phyloP scores from a whole-genome alignment of 2,113 vertebrate species.

The Etheostoma cragini region DNA sequence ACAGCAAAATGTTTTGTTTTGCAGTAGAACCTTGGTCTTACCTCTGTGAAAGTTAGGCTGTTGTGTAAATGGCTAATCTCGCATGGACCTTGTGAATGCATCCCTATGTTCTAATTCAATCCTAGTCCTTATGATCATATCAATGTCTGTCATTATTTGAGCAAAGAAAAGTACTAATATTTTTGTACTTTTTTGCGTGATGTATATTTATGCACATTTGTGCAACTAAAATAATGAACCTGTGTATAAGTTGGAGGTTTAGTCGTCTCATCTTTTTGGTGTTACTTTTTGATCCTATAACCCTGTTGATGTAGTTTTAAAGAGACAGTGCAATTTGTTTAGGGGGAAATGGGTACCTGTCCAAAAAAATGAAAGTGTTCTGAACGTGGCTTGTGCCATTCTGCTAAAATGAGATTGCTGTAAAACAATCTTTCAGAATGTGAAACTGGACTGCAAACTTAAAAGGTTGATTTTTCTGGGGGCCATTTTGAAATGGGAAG shows the following conservation, averaged over 20 bases:
- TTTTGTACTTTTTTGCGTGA: conserved; percentile 80
- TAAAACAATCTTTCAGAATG: conserved; percentile 80
- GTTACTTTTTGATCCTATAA: conserved; percentile 80
- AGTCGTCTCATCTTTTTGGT: conserved; percentile 80
- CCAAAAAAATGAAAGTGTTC: conserved; percentile 62
- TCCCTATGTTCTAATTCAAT: conserved; percentile 74
- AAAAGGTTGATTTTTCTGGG: conserved; percentile 61
- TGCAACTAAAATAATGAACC: conserved; percentile 83
- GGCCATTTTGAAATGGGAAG: conserved; percentile 70
- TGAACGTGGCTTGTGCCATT: conserved; percentile 71
- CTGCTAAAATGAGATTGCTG: conserved; percentile 81
- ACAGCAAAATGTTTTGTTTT: conserved; percentile 74
- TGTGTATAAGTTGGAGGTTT: conserved; percentile 84
- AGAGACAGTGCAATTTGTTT: conserved; percentile 84
- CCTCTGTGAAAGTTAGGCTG: conserved; percentile 80
- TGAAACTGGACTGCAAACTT: conserved; percentile 81
- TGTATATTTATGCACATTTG: conserved; percentile 84
- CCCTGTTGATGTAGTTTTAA: conserved; percentile 81
- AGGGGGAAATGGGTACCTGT: conserved; percentile 71
- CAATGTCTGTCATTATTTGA: conserved; percentile 80
- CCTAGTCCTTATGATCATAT: conserved; percentile 74
- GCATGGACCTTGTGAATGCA: conserved; percentile 81
- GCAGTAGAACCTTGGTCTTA: conserved; percentile 78
- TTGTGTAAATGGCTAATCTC: conserved; percentile 81
- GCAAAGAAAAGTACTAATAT: conserved; percentile 76